phyloP scores from a whole-genome alignment of 1,140 invertebrate genomes.

The Olivierus martensii region DNA sequence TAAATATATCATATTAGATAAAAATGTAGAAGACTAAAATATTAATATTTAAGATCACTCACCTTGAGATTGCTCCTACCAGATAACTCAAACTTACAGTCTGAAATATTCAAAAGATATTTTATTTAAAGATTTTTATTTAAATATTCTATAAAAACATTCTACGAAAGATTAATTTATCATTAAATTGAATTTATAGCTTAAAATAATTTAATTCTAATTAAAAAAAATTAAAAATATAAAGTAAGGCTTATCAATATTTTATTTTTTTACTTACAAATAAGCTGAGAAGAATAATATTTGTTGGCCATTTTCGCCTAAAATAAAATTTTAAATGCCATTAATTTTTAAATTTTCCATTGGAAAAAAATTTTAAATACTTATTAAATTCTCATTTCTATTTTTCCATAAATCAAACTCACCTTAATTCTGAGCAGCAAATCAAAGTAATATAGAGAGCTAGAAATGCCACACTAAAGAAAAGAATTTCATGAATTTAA shows the following conservation, averaged over 20 bases:
- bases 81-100: conserved; percentile 11
- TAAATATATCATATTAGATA: too few species aligned
- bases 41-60: neutral
- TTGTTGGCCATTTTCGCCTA: conserved; percentile 34
- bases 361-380: neutral
- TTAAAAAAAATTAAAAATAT: too few species aligned
- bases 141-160: too few species aligned
- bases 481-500: too few species aligned
- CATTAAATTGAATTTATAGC: too few species aligned
- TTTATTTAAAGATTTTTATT: too few species aligned
- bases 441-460: conserved; percentile 32
- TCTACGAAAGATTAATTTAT: too few species aligned
- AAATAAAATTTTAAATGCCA: neutral
- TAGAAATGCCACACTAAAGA: conserved; percentile 27
- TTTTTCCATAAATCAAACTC: neutral
- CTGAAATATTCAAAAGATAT: conserved; percentile 9
- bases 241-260: too few species aligned
- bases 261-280: conserved; percentile 32
- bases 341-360: neutral
- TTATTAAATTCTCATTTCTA: neutral
- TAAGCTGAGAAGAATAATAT: conserved; percentile 35
- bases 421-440: conserved; percentile 29
- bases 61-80: conserved; percentile 14
- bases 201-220: too few species aligned
- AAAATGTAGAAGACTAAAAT: too few species aligned